Percentiles rank a stretch among this genome's conserved stretches.
These are phyloP conservation scores for Scelioninae gen. 2 DNA, from an alignment of 2,888 invertebrate genomes.

Conservation along the genomic window DNA sequence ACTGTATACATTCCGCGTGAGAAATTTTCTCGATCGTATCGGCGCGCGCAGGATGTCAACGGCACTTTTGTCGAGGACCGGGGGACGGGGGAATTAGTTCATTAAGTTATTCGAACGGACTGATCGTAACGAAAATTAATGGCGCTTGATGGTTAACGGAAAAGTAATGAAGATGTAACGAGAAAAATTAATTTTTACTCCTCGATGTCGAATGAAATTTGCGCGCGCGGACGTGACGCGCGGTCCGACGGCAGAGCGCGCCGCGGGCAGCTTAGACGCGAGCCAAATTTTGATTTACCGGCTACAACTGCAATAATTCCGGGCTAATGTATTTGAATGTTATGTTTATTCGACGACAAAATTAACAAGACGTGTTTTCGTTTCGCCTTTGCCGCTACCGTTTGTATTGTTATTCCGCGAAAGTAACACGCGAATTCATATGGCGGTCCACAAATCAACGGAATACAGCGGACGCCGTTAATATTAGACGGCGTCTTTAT, in stretches of 20 bases:
- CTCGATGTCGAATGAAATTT: conserved; percentile 10
- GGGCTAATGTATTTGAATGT: conserved; percentile 60
- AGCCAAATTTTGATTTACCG: conserved; percentile 61
- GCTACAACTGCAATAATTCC: conserved; percentile 60
- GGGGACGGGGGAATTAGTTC: background rate
- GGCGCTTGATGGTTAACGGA: background rate
- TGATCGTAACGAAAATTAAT: no score
- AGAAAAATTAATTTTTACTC: conserved; percentile 27
- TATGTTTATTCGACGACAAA: conserved; percentile 60
- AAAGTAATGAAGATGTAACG: conserved; percentile 19
- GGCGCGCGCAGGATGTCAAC: conserved; percentile 13
- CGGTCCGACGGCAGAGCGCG: conserved; percentile 54
- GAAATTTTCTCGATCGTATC: conserved; percentile 24
- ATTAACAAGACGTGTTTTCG: conserved; percentile 59
- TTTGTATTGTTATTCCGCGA: conserved; percentile 58
- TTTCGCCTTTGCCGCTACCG: conserved; percentile 49
- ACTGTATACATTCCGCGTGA: conserved; percentile 27
- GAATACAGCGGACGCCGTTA: conserved; percentile 43
- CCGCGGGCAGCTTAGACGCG: conserved; percentile 41
- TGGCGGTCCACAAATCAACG: conserved; percentile 50
- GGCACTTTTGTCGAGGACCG: conserved; percentile 3
- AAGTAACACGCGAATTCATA: conserved; percentile 55
- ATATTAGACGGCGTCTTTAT: conserved; percentile 31
- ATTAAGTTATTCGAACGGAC: background rate
- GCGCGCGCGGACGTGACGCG: conserved; percentile 43